Conservation (phyloP, 2,797 vertebrate genomes). For the Megaceryle alcyon region DNA sequence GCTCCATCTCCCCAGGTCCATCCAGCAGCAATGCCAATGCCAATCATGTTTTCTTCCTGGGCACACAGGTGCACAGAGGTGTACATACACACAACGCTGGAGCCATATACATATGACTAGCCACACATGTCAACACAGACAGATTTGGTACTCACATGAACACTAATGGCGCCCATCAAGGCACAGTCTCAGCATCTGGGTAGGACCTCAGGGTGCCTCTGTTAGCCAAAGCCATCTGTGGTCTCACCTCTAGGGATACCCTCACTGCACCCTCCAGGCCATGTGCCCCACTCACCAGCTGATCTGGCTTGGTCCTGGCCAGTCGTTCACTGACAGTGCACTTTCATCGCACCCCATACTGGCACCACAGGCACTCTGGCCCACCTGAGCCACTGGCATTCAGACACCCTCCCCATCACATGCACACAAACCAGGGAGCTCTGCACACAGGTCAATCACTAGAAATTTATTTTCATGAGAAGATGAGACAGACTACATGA, state of each 20-base stretch:
- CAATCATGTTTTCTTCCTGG: background rate
- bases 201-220: background rate
- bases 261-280: background rate
- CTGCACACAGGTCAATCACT: background rate
- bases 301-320: background rate
- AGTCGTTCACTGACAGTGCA: background rate
- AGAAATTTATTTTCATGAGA: background rate
- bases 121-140: background rate
- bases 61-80: background rate
- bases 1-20: background rate
- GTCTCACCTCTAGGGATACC: background rate
- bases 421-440: background rate
- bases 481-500: background rate
- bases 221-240: background rate
- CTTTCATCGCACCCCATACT: background rate
- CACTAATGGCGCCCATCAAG: background rate
- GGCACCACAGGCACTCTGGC: background rate
- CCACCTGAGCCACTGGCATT: background rate
- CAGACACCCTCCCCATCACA: background rate
- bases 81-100: background rate
- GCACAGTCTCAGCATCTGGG: background rate
- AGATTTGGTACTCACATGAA: background rate
- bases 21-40: background rate
- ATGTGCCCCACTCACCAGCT: fast-evolving
- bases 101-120: too few relatives aligned